A percentile compares a stretch with the other conserved stretches of the same genome.
Evolutionary conservation across 1,140 invertebrate genomes (phyloP).

Genomic region (Leptoteleia sp.): DNA sequence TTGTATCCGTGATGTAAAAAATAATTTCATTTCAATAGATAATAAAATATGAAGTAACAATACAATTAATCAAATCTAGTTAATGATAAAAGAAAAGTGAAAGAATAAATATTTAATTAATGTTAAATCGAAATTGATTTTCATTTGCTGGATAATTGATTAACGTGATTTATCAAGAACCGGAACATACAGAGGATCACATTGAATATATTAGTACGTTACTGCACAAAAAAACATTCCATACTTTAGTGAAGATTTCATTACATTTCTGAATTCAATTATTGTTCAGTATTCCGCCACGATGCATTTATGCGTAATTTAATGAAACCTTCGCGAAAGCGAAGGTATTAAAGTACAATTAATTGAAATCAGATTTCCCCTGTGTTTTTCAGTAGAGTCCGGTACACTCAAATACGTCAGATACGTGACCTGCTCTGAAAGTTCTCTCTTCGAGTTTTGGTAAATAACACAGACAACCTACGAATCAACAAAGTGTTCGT

Average conservation of each 20-base stretch:
- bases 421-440: conserved; percentile 72
- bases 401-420: conserved; percentile 20
- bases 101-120: background rate
- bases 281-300: too few relatives aligned
- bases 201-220: conserved; percentile 10
- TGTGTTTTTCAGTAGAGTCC: conserved; percentile 10
- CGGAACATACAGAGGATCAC: background rate
- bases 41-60: too few relatives aligned
- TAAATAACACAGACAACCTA: conserved; percentile 46
- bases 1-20: too few relatives aligned
- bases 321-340: conserved; percentile 16
- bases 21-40: too few relatives aligned
- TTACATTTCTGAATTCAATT: too few relatives aligned
- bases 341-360: conserved; percentile 7
- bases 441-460: conserved; percentile 68
- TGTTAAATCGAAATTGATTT: background rate
- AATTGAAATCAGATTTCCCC: conserved; percentile 18
- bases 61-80: too few relatives aligned
- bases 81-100: too few relatives aligned
- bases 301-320: too few relatives aligned
- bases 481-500: conserved; percentile 60
- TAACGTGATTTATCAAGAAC: background rate
- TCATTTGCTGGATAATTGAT: background rate
- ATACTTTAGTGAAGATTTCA: conserved; percentile 17
- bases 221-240: conserved; percentile 1